These are phyloP conservation scores for Andrena praecox DNA, from an alignment of 2,888 invertebrate species.

Conservation along the genomic window DNA sequence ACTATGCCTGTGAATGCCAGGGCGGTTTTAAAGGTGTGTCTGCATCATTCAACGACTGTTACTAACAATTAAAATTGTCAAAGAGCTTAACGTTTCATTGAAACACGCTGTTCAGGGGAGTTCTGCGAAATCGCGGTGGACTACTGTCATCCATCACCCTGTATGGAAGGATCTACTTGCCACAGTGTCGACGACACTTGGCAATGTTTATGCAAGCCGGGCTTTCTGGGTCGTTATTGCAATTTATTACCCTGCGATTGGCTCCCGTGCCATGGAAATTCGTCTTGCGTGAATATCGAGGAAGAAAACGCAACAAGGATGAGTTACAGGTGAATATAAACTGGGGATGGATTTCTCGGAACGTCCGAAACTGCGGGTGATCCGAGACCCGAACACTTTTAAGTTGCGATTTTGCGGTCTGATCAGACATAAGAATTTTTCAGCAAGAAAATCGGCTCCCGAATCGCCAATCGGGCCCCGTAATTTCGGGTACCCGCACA, in stretches of 20 bases:
- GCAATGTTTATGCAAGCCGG: conserved; percentile 85
- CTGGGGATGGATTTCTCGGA: no score
- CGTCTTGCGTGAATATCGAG: conserved; percentile 85
- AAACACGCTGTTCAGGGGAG: conserved; percentile 78
- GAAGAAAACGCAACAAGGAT: conserved; percentile 82
- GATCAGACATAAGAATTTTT: no score
- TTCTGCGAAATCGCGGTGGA: conserved; percentile 85
- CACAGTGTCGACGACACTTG: conserved; percentile 82
- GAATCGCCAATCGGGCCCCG: no score
- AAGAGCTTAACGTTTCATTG: neutral
- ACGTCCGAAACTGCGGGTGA: no score
- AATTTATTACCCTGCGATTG: conserved; percentile 87
- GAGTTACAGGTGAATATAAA: conserved; percentile 82
- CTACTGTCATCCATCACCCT: conserved; percentile 85
- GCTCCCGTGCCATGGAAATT: conserved; percentile 85
- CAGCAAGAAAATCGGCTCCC: no score
- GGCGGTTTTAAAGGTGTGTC: conserved; percentile 78
- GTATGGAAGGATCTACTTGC: conserved; percentile 85
- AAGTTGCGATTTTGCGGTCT: no score
- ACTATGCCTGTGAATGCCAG: conserved; percentile 84
- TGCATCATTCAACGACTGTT: neutral
- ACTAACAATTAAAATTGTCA: neutral
- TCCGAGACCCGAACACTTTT: no score
- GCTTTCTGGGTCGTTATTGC: conserved; percentile 86
- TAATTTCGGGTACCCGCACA: no score